Conservation (phyloP, 2,888 invertebrate species). For the Napeogenes sylphis region DNA sequence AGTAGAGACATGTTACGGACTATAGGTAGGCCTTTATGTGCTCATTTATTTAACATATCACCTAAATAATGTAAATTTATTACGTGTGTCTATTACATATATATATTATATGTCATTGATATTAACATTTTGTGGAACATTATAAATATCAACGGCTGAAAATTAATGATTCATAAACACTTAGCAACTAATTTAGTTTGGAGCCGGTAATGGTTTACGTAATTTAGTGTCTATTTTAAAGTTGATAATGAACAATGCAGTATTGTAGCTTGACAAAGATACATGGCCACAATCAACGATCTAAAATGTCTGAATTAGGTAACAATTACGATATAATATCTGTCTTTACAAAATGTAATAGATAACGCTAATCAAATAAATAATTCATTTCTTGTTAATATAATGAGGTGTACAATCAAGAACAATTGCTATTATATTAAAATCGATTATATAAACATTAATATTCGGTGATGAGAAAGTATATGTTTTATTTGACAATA, state of each 20-base stretch:
- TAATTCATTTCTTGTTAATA: background rate
- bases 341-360: conserved; percentile 12
- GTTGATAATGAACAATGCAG: conserved; percentile 65
- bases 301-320: conserved; percentile 66
- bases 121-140: conserved; percentile 9
- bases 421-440: background rate
- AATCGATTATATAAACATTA: background rate
- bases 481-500: conserved; percentile 30
- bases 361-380: conserved; percentile 8
- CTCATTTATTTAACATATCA: conserved; percentile 40
- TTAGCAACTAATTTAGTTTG: conserved; percentile 62
- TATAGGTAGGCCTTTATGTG: conserved; percentile 42
- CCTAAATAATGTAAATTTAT: conserved; percentile 29
- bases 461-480: background rate
- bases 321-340: conserved; percentile 39
- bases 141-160: conserved; percentile 24
- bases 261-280: conserved; percentile 71
- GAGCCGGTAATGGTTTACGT: conserved; percentile 64
- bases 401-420: background rate
- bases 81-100: background rate
- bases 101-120: background rate
- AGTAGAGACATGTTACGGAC: background rate
- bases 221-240: conserved; percentile 68
- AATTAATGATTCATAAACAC: conserved; percentile 68
- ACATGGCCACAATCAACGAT: conserved; percentile 63